Base-by-base conservation (phyloP, 1,140 invertebrate species). In the Araneus ventricosus region DNA sequence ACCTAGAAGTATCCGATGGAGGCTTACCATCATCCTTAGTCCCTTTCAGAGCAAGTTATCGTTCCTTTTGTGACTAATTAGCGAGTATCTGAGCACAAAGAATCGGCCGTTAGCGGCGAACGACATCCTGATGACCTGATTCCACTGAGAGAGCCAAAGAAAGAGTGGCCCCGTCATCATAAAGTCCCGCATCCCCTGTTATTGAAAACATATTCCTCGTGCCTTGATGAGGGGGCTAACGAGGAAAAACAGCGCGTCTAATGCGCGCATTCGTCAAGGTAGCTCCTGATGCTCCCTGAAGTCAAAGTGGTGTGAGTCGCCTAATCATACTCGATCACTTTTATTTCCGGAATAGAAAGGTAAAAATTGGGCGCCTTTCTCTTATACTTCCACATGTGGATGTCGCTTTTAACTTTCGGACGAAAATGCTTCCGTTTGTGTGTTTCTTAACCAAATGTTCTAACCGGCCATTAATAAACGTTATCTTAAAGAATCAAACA, bases 141-240 rank as follows among this genome's bases (percentile, higher is more conserved):
- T 37, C 59, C 59, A n/a, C 45, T 52, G 80, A 27, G 80, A 17
- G 17, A 41, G 80, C 22, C 30, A n/a, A 37, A 86, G 27, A 86
- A 86, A 84, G 8, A 41, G 57, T 61, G 52, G 45, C 27, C 84
- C 52, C 57, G 45, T 27, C 80, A 41, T 52, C 80, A 84, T 45
- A 41, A n/a, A 84, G 22, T 27, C 41, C 45, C 45, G 45, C 45
- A 52, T 52, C 45, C n/a, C 24, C 84, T 34, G 84, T 86, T 86
- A 86, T 86, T 86, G 84, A 86, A 86, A 86, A 86, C 84, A 86
- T 86, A 86, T 86, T 86, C 84, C 57, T 24, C 59, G 7, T n/a
- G 59, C 8, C 59, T 63, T 86, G 84, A 86, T 59, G 84, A 86
- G 20, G 80, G 80, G 1, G 7, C 39, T 84, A 84, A 52, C 80